Evolutionary conservation across 2,888 invertebrate species (phyloP), one percentile per base, ranked within the genome.

Genomic region (Icerya purchasi): DNA sequence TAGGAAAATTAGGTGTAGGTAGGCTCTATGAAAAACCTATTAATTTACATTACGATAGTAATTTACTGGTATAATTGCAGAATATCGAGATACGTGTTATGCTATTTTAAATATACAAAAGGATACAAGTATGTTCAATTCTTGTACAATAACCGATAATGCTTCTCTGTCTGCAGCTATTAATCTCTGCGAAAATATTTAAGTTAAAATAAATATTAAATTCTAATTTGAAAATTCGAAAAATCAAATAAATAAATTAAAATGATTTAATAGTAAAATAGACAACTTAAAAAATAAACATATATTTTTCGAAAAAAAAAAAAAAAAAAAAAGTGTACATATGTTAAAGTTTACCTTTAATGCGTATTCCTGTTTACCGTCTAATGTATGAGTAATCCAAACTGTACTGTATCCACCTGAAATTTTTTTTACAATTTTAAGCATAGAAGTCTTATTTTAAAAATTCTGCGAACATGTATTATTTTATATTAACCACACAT

Each of bases 371-470:
- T 86, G 86, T 63, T 88, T 87, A 64, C 81, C 81, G 63, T 81
- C 78, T 62, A 83, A 74, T 75, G 94, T 93, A 78, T 92, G 90
- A 67, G 90, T 93, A 66, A 89, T 85, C 77, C 86, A 94, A 61
- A 94, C 93, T 75, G 90, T 86, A 62, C 92, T 93, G 78, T 90
- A 94, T 64, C 94, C 94, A 77, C 94, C 94, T 94, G 76, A 58
- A 80, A 78, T 63, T 63, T 61, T 62, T 14, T 8, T 36, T 51
- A 36, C 36, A 5, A 36, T n/a, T n/a, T n/a, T n/a, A n/a, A n/a
- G n/a, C n/a, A n/a, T n/a, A n/a, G n/a, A n/a, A n/a, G n/a, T n/a
- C n/a, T n/a, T n/a, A n/a, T n/a, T n/a, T n/a, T n/a, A n/a, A n/a
- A n/a, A n/a, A n/a, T n/a, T n/a, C n/a, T n/a, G n/a, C n/a, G n/a